Evolutionary conservation across 2,888 invertebrate species (phyloP), one percentile per base, ranked within the genome.

Genomic region (Parnassius smintheus): DNA sequence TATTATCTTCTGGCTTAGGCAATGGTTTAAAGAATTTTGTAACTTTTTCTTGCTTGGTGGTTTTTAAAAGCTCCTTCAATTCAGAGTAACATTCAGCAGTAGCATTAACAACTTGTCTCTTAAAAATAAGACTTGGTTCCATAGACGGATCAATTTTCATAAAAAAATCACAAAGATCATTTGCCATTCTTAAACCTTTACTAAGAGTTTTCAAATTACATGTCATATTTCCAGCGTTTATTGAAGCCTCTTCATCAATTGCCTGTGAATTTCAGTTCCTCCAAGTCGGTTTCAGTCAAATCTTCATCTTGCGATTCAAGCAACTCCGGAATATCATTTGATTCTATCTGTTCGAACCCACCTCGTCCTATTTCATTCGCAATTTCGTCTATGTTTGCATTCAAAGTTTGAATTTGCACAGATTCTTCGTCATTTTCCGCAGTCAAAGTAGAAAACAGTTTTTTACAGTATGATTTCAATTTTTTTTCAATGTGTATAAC

Each of bases 391-490:
- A n/a, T n/a, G n/a, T n/a, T n/a, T n/a, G n/a, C n/a, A n/a, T n/a
- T n/a, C n/a, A n/a, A 65, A 68, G 53, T 67, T 67, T 72, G 65
- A 69, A 64, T 22, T 69, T 70, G 66, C 66, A 68, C 68, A 60
- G 67, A 67, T 66, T 69, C 66, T 66, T 68, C 65, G 12, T 69
- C 66, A 66, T 70, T 68, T 70, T n/a, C n/a, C n/a, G n/a, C n/a
- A n/a, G n/a, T n/a, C n/a, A n/a, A n/a, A n/a, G n/a, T n/a, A n/a
- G n/a, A 68, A 64, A 65, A 63, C 67, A 66, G 56, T 61, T 67
- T 69, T 68, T 67, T 66, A 69, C 64, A 69, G 68, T 68, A n/a
- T 71, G 69, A 65, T 66, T 62, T 56, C 62, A 64, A 60, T 57
- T 58, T 62, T 60, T 62, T 44, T 65, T 67, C 60, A 65, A 67